A percentile compares a stretch with the other conserved stretches of the same genome.
phyloP scores from a whole-genome alignment of 2,113 vertebrate species.

The Phoxinus phoxinus region DNA sequence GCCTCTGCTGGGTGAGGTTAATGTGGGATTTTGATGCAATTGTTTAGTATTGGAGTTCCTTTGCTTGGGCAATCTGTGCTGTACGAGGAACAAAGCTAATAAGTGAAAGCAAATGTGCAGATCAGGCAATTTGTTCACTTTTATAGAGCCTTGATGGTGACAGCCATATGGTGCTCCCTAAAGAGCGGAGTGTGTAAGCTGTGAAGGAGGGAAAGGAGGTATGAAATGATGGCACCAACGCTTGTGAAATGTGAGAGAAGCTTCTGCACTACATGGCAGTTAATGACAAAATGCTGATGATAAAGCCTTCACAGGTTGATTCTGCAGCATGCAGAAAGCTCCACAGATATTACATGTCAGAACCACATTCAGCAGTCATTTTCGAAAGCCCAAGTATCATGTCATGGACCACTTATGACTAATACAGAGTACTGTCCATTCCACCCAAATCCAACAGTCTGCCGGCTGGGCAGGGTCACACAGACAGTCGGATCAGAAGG shows the following conservation, averaged over 20 bases:
- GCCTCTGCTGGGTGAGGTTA: conserved; percentile 21
- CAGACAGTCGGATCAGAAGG: conserved; percentile 49
- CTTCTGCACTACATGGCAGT: not conserved
- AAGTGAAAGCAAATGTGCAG: conserved; percentile 27
- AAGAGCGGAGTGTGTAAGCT: not conserved
- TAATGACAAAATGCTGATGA: not conserved
- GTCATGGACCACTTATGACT: conserved; percentile 19
- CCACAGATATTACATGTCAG: not conserved
- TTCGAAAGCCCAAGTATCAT: not conserved
- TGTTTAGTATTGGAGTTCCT: conserved; percentile 28
- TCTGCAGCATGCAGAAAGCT: not conserved
- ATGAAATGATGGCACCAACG: not conserved
- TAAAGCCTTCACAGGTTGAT: not conserved
- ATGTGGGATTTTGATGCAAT: conserved; percentile 41
- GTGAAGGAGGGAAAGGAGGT: not conserved
- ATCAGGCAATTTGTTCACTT: conserved; percentile 6
- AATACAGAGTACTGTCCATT: conserved; percentile 25
- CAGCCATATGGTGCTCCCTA: conserved; percentile 8
- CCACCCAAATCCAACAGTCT: conserved; percentile 38
- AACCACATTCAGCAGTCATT: not conserved
- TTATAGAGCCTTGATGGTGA: not conserved
- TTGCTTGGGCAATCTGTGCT: conserved; percentile 27
- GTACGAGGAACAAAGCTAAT: conserved; percentile 37
- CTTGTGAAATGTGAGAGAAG: not conserved
- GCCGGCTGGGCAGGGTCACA: conserved; percentile 39